These are phyloP conservation scores for Nephrotoma guestfalica DNA, from an alignment of 2,888 invertebrate species.

Conservation along the genomic window DNA sequence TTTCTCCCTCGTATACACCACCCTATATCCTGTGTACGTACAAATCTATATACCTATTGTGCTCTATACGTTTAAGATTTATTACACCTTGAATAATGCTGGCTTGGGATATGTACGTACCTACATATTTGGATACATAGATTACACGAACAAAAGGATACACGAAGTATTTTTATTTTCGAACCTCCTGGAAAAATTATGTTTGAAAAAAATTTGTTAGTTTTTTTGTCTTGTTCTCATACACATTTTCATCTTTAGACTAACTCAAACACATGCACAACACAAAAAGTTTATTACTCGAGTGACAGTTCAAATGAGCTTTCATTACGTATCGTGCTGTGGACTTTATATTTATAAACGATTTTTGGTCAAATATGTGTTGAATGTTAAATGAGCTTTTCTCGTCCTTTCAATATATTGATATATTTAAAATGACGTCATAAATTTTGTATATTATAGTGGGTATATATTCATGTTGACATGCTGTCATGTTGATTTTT, in stretches of 20 bases:
- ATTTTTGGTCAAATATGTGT: not conserved
- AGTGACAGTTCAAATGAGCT: not conserved
- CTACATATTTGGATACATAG: not conserved
- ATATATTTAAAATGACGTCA: not conserved
- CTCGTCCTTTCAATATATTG: not conserved
- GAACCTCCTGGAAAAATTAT: not conserved
- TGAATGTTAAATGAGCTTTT: not conserved
- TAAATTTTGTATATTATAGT: not conserved
- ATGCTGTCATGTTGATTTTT: not conserved
- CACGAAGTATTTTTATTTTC: not conserved
- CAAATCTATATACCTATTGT: not conserved
- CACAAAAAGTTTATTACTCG: not conserved
- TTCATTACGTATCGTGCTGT: not conserved
- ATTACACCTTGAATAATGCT: not conserved
- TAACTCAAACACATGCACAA: not conserved
- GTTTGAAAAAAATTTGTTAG: not conserved
- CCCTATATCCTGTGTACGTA: not conserved
- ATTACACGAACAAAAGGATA: not conserved
- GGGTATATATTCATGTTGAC: not conserved
- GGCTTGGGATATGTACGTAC: not conserved
- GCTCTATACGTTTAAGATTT: not conserved
- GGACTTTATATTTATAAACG: not conserved
- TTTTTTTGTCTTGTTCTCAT: no score
- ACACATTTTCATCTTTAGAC: no score
- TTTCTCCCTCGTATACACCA: not conserved